Base-by-base conservation (phyloP, 2,888 invertebrate species). In the Cyclophora albipunctata region DNA sequence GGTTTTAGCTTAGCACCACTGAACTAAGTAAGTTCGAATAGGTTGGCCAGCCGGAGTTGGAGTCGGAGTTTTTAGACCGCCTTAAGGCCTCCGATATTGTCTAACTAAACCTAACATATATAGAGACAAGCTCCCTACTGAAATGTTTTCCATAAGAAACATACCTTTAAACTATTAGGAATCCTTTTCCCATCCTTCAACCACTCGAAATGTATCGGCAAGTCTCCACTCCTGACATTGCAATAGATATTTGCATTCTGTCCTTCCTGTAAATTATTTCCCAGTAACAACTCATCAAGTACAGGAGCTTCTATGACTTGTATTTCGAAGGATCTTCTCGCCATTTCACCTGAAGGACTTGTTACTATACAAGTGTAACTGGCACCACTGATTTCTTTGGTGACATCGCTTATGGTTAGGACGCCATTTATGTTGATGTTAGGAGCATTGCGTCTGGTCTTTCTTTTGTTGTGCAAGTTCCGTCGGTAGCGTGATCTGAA, bases 191-290 rank as follows among this genome's bases (percentile, higher is more conserved):
- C 91, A 72, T 93, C 92, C 66, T 93, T 93, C 63, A 91, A 79
- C 93, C 93, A 93, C 54, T 91, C 90, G 68, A 93, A 93, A 78
- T 92, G 92, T 64, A 93, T 92, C 44, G 93, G 93, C 81, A 92
- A 81, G 72, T 93, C 93, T 5, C 93, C 93, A 47, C 91, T 90
- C 45, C 93, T 92, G 1, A 95, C 92, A 62, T 93, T 93, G 71
- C 95, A 95, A 46, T 96, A 94, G 46, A 96, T 94, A 76, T 96
- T 93, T 35, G 94, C 94, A 62, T 96, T 90, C 73, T 96, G 93
- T 45, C 95, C 94, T 84, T 96, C 93, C 77, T 95, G 94, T 0
- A 95, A 89, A 71, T 94, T 94, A 49, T 92, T 91, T 0, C 96
- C 95, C 63, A 97, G 93, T 40, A 91, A 89, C 69, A 97, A 92